Evolutionary conservation across 92 coral and sea anemone genomes (phyloP).

Genomic region (Zoanthus gigantus): DNA sequence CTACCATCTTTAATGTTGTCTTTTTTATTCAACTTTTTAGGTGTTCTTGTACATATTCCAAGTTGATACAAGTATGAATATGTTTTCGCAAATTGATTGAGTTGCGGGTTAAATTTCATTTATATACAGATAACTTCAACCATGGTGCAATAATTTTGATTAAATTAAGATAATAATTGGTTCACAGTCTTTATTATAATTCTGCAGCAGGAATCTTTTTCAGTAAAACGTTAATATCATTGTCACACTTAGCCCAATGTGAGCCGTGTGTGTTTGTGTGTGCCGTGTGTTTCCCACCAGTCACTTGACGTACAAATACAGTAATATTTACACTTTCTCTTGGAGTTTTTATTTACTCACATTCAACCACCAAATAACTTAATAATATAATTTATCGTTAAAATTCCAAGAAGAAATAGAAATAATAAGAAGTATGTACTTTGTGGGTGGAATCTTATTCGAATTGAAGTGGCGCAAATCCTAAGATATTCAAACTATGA

Average conservation of each 20-base stretch:
- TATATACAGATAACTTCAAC: not conserved
- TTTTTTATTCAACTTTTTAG: not conserved
- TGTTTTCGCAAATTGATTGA: too few relatives aligned
- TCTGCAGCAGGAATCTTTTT: not conserved
- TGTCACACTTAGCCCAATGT: not conserved
- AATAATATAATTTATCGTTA: not conserved
- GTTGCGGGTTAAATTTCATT: too few relatives aligned
- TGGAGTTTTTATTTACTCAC: not conserved
- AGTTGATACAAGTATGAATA: not conserved
- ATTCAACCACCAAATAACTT: not conserved
- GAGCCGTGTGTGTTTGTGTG: too few relatives aligned
- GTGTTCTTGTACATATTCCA: not conserved
- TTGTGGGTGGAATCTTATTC: not conserved
- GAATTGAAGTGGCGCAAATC: not conserved
- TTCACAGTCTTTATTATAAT: not conserved
- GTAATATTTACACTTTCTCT: too few relatives aligned
- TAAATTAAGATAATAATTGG: not conserved
- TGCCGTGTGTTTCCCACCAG: too few relatives aligned
- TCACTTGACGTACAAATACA: too few relatives aligned
- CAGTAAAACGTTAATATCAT: not conserved
- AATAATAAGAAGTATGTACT: not conserved
- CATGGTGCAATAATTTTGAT: not conserved
- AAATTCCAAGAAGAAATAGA: not conserved
- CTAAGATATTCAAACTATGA: slow-evolving; percentile 11
- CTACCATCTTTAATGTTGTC: not conserved